phyloP scores from a whole-genome alignment of 2,797 vertebrate genomes.

The Melanotaenia maccullochi region DNA sequence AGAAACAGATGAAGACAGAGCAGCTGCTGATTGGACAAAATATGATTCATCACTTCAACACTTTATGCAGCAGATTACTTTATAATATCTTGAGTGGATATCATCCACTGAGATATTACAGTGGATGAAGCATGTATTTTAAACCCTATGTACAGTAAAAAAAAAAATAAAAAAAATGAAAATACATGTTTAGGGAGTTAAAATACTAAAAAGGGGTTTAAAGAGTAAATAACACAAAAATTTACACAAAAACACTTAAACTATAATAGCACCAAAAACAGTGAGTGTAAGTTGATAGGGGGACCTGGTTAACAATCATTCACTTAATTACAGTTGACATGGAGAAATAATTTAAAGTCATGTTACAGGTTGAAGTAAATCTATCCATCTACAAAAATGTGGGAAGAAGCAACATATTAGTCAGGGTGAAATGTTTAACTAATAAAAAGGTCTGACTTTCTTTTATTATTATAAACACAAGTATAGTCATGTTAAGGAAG shows the following conservation, averaged over 20 bases:
- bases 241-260: background rate
- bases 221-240: background rate
- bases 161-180: no score
- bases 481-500: no score
- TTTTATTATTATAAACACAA: no score
- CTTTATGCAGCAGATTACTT: conserved; percentile 1
- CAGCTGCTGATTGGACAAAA: conserved; percentile 20
- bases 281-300: background rate
- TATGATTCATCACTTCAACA: conserved; percentile 33
- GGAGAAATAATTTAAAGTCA: no score
- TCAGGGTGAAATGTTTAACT: no score
- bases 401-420: no score
- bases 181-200: background rate
- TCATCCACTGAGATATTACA: background rate
- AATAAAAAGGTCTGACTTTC: no score
- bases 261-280: no score
- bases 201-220: background rate
- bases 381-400: no score
- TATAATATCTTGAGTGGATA: background rate
- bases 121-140: background rate
- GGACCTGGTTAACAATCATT: background rate
- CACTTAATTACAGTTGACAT: background rate
- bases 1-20: conserved; percentile 9
- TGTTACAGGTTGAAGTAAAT: no score
- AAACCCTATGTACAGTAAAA: background rate